Base-by-base conservation (phyloP, 2,888 invertebrate genomes). In the Chaetogeoica ovagalla region DNA sequence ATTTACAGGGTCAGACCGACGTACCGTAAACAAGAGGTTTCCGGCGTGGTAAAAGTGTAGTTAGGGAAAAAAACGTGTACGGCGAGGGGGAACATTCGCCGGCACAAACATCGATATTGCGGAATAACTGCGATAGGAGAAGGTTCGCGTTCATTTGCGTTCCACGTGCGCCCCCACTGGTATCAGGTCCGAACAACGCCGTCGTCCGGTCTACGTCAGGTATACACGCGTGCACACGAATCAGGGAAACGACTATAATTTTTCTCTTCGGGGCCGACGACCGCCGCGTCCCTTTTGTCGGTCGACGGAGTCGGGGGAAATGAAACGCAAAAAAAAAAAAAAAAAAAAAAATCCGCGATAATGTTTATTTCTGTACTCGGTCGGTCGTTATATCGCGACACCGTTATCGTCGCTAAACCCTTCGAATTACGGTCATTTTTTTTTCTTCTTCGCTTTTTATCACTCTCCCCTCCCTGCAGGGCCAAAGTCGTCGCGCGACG, bases 11-110 rank as follows among this genome's bases (percentile, higher is more conserved):
- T 65, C 79, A 23, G 57, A 79, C 79, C 55, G 65, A 63, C 63
- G 70, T 63, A 79, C 79, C 71, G 79, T 79, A 65, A 79, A 79
- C 79, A 43, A 79, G 79, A 79, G 79, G 79, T 79, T 71, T 79
- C 70, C 79, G 63, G 79, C 19, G 71, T 9, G 79, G 37, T 37
- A 30, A 30, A 30, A 30, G 30, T 30, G 30, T 30, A 30, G 30
- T 30, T 30, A 30, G 30, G 4, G 30, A 30, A 30, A 30, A 30
- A 30, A 30, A 4, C 30, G 4, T 30, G 4, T 30, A 30, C 30
- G 30, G 4, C 30, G 30, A 30, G 4, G 30, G 30, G 30, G 4
- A 2, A 30, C 4, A 2, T 4, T 30, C 30, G 30, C 30, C 1
- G 2, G 30, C 30, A 30, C 30, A 30, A 1, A 30, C 30, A 4